phyloP scores from a whole-genome alignment of 2,888 invertebrate genomes.

The Chymomyza fuscimana region DNA sequence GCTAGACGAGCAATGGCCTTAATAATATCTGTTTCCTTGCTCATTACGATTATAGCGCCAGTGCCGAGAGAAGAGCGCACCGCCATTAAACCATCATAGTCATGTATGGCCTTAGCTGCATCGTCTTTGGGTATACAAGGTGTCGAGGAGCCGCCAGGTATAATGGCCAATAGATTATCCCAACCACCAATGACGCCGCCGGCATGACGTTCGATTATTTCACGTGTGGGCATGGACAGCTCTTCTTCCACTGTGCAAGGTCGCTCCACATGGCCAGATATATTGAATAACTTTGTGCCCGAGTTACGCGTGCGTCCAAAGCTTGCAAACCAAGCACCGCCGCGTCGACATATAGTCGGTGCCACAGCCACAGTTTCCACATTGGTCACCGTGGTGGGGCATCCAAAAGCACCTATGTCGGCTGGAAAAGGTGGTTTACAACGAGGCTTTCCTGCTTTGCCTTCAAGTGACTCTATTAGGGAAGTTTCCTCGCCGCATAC shows the following conservation, averaged over 20 bases:
- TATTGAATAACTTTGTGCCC: conserved; percentile 87
- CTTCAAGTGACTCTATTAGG: conserved; percentile 97
- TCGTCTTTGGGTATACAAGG: conserved; percentile 95
- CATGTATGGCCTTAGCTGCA: conserved; percentile 95
- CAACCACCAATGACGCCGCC: conserved; percentile 98
- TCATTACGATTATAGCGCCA: conserved; percentile 99
- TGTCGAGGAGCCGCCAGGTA: conserved; percentile 98
- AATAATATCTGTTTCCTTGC: conserved; percentile 96
- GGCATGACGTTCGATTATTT: conserved; percentile 96
- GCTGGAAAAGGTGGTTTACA: conserved; percentile 99
- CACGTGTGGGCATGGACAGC: conserved; percentile 96
- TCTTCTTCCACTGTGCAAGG: conserved; percentile 99
- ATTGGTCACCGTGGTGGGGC: conserved; percentile 98
- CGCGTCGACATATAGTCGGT: conserved; percentile 95
- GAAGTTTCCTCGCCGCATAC: conserved; percentile 95
- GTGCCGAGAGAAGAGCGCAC: conserved; percentile 97
- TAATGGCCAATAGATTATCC: conserved; percentile 97
- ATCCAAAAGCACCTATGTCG: conserved; percentile 97
- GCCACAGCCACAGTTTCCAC: conserved; percentile 98
- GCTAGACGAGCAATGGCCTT: conserved; percentile 96
- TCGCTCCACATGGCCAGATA: conserved; percentile 90
- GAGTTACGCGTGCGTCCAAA: conserved; percentile 97
- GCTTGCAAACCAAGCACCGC: conserved; percentile 96
- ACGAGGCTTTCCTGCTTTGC: conserved; percentile 97
- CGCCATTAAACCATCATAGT: conserved; percentile 96